A percentile compares a stretch with the other conserved stretches of the same genome.
phyloP scores from a whole-genome alignment of 2,797 vertebrate species.

The Thripadectes ignobilis region DNA sequence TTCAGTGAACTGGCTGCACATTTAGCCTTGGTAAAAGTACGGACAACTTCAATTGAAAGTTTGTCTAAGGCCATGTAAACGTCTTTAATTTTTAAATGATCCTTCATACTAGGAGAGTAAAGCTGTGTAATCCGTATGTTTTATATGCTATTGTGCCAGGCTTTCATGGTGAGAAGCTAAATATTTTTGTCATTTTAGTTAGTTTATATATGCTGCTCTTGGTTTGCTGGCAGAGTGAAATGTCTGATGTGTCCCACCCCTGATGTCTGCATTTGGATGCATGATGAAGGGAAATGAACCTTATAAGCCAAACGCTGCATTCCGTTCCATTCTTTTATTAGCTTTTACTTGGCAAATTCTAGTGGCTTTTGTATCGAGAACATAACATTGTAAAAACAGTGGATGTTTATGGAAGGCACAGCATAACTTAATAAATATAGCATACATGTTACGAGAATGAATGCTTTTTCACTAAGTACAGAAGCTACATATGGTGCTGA shows the following conservation, averaged over 20 bases:
- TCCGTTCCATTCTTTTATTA: conserved; percentile 39
- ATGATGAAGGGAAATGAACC: conserved; percentile 41
- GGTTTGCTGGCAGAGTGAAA: conserved; percentile 16
- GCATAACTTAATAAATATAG: conserved; percentile 52
- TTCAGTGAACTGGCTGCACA: neutral
- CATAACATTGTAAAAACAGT: neutral
- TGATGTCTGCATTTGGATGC: conserved; percentile 46
- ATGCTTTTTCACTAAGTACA: conserved; percentile 37
- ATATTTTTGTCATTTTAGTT: conserved; percentile 61
- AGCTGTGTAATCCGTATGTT: conserved; percentile 28
- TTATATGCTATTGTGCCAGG: conserved; percentile 31
- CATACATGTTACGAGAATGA: conserved; percentile 16
- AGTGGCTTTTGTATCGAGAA: conserved; percentile 4
- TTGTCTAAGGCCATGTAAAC: neutral
- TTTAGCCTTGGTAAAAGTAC: neutral
- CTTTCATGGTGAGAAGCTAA: conserved; percentile 44
- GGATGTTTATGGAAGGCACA: conserved; percentile 44
- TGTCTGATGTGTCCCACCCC: conserved; percentile 31
- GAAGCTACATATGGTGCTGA: conserved; percentile 65
- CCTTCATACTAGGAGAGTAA: conserved; percentile 9
- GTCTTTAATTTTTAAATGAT: conserved; percentile 5
- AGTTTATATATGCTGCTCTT: conserved; percentile 11
- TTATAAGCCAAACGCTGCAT: conserved; percentile 13
- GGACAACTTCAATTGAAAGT: neutral
- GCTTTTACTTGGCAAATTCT: conserved; percentile 46